A percentile compares a stretch with the other conserved stretches of the same genome.
Evolutionary conservation across 2,797 vertebrate species (phyloP).

Genomic region (Ptychobarbus kaznakovi): DNA sequence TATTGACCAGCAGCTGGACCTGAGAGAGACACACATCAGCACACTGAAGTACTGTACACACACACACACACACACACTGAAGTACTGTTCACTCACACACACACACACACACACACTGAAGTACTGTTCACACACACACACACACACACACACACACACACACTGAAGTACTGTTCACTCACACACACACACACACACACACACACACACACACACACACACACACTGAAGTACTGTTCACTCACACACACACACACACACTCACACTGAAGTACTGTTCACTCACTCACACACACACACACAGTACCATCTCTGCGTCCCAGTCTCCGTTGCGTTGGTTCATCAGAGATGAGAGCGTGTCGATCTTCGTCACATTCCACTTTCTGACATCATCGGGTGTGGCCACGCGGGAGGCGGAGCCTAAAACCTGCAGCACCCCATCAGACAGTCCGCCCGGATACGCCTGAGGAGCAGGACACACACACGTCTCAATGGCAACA

Average conservation of each 20-base stretch:
- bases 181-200: background rate
- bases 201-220: too few relatives aligned
- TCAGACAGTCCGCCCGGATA: slow-evolving; percentile 70
- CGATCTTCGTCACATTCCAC: slow-evolving; percentile 74
- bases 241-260: background rate
- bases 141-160: background rate
- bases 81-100: too few relatives aligned
- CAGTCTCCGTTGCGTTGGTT: slow-evolving; percentile 64
- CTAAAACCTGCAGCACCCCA: slow-evolving; percentile 69
- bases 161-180: background rate
- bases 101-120: too few relatives aligned
- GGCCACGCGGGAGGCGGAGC: slow-evolving; percentile 70
- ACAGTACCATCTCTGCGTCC: slow-evolving; percentile 68
- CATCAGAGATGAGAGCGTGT: slow-evolving; percentile 75
- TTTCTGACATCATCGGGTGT: slow-evolving; percentile 63
- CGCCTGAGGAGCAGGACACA: slow-evolving; percentile 62
- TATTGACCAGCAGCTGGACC: slow-evolving; percentile 71
- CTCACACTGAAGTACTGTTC: too few relatives aligned
- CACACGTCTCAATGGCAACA: background rate
- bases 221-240: too few relatives aligned
- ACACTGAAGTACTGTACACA: background rate
- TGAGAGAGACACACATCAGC: slow-evolving; percentile 49
- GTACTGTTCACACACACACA: background rate
- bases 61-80: too few relatives aligned
- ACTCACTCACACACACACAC: background rate